A percentile compares a stretch with the other conserved stretches of the same genome.
Evolutionary conservation across 2,888 invertebrate species (phyloP).

Genomic region (Toxonevra muliebris): DNA sequence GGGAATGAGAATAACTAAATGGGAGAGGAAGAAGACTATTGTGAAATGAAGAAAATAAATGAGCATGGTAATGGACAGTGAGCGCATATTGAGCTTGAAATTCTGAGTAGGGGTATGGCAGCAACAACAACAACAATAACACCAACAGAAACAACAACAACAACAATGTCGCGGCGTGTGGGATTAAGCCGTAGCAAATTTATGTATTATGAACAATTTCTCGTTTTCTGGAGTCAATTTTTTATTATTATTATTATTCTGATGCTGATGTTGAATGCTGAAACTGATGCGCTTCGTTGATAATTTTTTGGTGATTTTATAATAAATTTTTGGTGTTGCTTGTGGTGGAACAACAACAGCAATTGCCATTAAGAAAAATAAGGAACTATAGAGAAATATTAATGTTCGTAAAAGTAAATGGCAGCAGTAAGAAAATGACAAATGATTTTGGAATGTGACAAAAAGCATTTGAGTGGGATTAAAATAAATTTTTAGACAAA

Average conservation of each 20-base stretch:
- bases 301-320: slow-evolving; percentile 36
- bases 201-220: slow-evolving; percentile 56
- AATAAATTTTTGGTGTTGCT: too few species aligned
- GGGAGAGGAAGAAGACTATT: too few species aligned
- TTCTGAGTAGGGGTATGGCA: too few species aligned
- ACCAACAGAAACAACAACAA: too few species aligned
- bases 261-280: slow-evolving; percentile 16
- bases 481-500: slow-evolving; percentile 22
- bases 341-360: too few species aligned
- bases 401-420: neutral
- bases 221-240: slow-evolving; percentile 3
- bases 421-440: slow-evolving; percentile 49
- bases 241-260: neutral
- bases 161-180: slow-evolving; percentile 52
- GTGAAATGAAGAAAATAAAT: too few species aligned
- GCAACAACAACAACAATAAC: too few species aligned
- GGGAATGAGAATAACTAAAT: too few species aligned
- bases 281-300: slow-evolving; percentile 36
- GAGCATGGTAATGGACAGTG: too few species aligned
- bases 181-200: slow-evolving; percentile 59
- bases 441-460: slow-evolving; percentile 62
- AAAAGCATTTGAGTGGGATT: slow-evolving; percentile 57
- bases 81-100: too few species aligned
- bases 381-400: too few species aligned
- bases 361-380: too few species aligned